Evolutionary conservation across 2,797 vertebrate genomes (phyloP), one percentile per base, ranked within the genome.

Genomic region (Thripadectes ignobilis): DNA sequence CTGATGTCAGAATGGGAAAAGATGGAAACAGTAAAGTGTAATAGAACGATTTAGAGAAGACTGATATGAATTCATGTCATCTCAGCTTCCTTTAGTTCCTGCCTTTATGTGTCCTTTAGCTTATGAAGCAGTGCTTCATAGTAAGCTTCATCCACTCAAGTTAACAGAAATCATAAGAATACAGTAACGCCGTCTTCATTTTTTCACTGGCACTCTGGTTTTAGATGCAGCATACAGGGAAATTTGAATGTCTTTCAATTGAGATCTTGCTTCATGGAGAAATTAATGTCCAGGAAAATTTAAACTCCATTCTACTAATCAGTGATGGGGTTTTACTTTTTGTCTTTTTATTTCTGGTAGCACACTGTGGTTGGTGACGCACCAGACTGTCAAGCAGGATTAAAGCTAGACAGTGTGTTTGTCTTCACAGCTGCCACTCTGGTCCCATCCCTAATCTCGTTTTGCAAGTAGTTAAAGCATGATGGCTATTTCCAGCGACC

Each of bases 391-490:
- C 51, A 65, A 32, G 36, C 24, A 59, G n/a, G 36, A 43, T 84
- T n/a, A 55, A 89, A 92, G 27, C n/a, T 24, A n/a, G 36, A 52
- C 39, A 39, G 32, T 14, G 18, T 1, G 13, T 30, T 43, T 13
- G 1, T 27, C n/a, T 65, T 80, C 19, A 14, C 55, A 9, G 12
- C 45, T 69, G 65, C 34, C 30, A 6, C 29, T 4, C 16, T 7
- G 12, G 3, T 30, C 36, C 24, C 0, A 0, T 74, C 57, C 61
- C 46, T 22, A 7, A 41, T 9, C 43, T 39, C 1, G 0, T 30
- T 4, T 5, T 7, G 29, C 52, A 21, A 69, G 41, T 21, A 43
- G 21, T 13, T n/a, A 13, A 49, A 57, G 6, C 21, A 2, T 0
- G 23, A 6, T 1, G 20, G 34, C 21, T 57, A 8, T 24, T 21